phyloP scores from a whole-genome alignment of 2,113 vertebrate genomes.

The Pachycephala philippinensis region DNA sequence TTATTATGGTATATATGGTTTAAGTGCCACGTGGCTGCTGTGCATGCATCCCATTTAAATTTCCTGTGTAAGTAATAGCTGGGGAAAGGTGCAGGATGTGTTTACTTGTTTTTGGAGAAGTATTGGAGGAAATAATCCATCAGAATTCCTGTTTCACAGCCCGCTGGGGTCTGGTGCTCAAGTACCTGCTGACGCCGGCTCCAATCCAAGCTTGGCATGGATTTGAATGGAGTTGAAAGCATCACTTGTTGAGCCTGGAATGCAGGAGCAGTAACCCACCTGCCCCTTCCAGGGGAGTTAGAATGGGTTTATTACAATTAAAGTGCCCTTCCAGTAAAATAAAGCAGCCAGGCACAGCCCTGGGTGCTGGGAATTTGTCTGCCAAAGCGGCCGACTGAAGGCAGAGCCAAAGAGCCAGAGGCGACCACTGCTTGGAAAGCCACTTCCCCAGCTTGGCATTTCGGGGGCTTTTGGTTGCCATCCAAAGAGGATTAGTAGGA shows the following conservation, averaged over 20 bases:
- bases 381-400: neutral
- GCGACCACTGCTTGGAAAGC: constrained; percentile 24
- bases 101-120: neutral
- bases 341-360: neutral
- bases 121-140: neutral
- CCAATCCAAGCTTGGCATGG: neutral
- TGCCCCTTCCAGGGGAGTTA: neutral
- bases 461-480: constrained; percentile 9
- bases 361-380: neutral
- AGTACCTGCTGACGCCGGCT: neutral
- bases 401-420: constrained; percentile 50
- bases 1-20: fast-evolving
- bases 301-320: neutral
- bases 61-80: neutral
- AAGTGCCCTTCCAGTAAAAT: neutral
- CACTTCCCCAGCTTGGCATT: constrained; percentile 10
- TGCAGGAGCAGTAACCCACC: neutral
- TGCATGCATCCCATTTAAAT: neutral
- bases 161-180: neutral
- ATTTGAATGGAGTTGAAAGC: neutral
- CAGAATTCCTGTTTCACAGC: neutral
- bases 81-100: neutral
- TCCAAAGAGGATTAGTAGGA: constrained; percentile 47
- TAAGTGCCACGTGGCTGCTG: neutral
- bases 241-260: neutral